Evolutionary conservation across 2,797 vertebrate genomes (phyloP).

Genomic region (Pteronotus mesoamericanus): DNA sequence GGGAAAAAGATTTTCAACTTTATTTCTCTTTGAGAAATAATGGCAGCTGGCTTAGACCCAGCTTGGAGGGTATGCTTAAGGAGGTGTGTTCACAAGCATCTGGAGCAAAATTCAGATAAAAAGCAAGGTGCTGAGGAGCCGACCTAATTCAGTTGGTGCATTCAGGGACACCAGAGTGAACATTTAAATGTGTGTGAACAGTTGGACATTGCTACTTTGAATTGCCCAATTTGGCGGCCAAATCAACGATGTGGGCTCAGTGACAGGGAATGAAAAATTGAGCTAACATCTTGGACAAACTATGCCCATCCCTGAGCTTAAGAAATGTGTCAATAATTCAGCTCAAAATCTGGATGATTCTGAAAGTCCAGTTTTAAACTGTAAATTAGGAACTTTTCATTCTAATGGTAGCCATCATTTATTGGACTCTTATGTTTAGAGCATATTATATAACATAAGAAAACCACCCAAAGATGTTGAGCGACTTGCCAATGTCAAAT

Average conservation of each 20-base stretch:
- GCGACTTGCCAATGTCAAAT: background rate
- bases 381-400: background rate
- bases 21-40: background rate
- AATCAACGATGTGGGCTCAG: background rate
- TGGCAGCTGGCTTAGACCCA: background rate
- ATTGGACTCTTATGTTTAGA: background rate
- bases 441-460: background rate
- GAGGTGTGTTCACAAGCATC: background rate
- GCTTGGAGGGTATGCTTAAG: background rate
- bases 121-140: background rate
- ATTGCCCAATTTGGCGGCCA: background rate
- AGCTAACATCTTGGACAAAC: background rate
- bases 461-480: background rate
- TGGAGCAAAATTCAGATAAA: background rate
- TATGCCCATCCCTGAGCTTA: background rate
- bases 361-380: constrained; percentile 4
- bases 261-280: background rate
- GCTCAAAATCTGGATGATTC: background rate
- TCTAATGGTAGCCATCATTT: background rate
- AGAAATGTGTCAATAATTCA: background rate
- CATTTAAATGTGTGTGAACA: background rate
- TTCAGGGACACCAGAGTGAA: background rate
- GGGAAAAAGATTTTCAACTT: background rate
- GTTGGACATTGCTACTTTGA: background rate
- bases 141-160: background rate